phyloP scores from a whole-genome alignment of 2,113 vertebrate species.

The Pygoscelis adeliae region DNA sequence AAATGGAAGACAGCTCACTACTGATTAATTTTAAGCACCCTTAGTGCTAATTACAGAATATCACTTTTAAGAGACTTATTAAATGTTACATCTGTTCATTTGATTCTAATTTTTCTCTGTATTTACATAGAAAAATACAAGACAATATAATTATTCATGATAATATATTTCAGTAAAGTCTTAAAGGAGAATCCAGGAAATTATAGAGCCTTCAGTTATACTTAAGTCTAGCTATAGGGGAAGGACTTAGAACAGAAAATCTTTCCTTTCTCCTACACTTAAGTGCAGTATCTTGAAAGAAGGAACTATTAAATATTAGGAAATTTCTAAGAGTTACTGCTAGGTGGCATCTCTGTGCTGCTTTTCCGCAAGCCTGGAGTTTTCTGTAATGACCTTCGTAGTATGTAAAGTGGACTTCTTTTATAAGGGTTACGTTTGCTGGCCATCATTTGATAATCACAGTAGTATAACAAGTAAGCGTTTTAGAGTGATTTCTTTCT shows the following conservation, averaged over 20 bases:
- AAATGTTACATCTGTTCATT: slow-evolving; percentile 10
- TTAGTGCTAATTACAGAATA: background rate
- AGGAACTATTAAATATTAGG: background rate
- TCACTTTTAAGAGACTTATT: slow-evolving; percentile 23
- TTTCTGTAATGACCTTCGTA: slow-evolving; percentile 64
- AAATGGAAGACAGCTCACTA: background rate
- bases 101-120: slow-evolving; percentile 38
- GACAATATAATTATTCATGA: background rate
- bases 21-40: slow-evolving; percentile 39
- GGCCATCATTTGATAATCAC: background rate
- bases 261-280: background rate
- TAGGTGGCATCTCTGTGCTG: slow-evolving; percentile 80
- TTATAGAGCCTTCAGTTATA: no score
- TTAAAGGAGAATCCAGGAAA: no score
- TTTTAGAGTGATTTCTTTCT: background rate
- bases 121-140: slow-evolving; percentile 18
- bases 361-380: slow-evolving; percentile 15
- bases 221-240: no score
- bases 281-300: background rate
- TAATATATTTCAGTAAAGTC: slow-evolving; percentile 12
- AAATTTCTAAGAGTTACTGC: slow-evolving; percentile 68
- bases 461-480: background rate
- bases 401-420: background rate
- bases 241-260: background rate
- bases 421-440: background rate